Conservation (phyloP, 1,140 invertebrate species). For the Pseudomyrmex sp. region DNA sequence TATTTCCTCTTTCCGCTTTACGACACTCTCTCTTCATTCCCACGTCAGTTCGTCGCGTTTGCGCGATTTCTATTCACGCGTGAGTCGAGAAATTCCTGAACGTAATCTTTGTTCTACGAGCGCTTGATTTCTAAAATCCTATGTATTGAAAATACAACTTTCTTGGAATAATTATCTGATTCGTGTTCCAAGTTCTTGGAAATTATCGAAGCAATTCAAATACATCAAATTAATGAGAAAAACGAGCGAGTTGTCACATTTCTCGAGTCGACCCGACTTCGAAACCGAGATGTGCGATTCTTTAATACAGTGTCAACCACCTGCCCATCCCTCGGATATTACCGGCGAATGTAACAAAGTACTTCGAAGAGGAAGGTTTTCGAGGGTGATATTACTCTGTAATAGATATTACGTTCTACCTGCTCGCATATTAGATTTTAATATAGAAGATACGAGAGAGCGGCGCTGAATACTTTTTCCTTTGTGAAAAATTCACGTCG, state of each 20-base stretch:
- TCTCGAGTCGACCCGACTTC: not conserved
- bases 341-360: conserved; percentile 74
- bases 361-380: conserved; percentile 71
- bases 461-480: conserved; percentile 71
- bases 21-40: conserved; percentile 56
- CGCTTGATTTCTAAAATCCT: not conserved
- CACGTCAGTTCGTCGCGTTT: conserved; percentile 16
- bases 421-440: conserved; percentile 77
- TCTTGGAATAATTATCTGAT: not conserved
- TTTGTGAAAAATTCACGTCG: conserved; percentile 76
- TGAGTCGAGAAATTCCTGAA: conserved; percentile 9
- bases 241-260: not conserved
- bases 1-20: conserved; percentile 65
- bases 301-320: conserved; percentile 64
- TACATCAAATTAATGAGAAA: not conserved
- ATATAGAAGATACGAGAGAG: conserved; percentile 75
- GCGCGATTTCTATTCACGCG: conserved; percentile 46
- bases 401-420: conserved; percentile 76
- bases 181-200: not conserved
- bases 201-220: not conserved
- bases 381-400: conserved; percentile 74
- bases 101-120: no score
- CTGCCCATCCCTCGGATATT: conserved; percentile 54
- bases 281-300: conserved; percentile 21
- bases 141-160: not conserved